Evolutionary conservation across 2,888 invertebrate species (phyloP).

Genomic region (Drosophila mimetica): DNA sequence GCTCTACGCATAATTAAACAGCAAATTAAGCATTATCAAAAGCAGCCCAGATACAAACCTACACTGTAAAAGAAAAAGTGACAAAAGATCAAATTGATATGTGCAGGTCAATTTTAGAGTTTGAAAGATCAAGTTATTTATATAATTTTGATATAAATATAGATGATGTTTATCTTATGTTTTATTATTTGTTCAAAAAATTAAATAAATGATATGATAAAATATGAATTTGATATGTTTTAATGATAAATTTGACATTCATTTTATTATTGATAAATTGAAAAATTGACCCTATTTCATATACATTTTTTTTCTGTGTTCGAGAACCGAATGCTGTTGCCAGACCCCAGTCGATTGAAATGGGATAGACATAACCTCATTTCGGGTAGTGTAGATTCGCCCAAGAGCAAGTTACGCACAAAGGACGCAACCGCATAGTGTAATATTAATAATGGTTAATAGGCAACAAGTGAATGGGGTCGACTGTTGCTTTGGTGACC

Average conservation of each 20-base stretch:
- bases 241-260: no score
- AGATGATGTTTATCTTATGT: no score
- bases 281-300: no score
- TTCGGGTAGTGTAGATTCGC: slow-evolving; percentile 4
- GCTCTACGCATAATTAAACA: slow-evolving; percentile 71
- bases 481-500: slow-evolving; percentile 44
- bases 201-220: no score
- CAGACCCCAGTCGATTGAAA: not conserved
- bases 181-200: no score
- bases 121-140: no score
- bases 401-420: slow-evolving; percentile 1
- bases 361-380: not conserved
- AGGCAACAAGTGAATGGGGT: slow-evolving; percentile 67
- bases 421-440: slow-evolving; percentile 28
- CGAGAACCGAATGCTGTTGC: not conserved
- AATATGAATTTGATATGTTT: no score
- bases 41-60: slow-evolving; percentile 17
- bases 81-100: no score
- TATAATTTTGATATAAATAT: no score
- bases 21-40: slow-evolving; percentile 71
- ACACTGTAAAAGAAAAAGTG: slow-evolving; percentile 3
- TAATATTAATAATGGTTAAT: slow-evolving; percentile 78
- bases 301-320: no score
- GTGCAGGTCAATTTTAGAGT: no score
- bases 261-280: no score